A percentile compares a stretch with the other conserved stretches of the same genome.
Evolutionary conservation across 2,797 vertebrate species (phyloP).

Genomic region (Crypturellus tataupa): DNA sequence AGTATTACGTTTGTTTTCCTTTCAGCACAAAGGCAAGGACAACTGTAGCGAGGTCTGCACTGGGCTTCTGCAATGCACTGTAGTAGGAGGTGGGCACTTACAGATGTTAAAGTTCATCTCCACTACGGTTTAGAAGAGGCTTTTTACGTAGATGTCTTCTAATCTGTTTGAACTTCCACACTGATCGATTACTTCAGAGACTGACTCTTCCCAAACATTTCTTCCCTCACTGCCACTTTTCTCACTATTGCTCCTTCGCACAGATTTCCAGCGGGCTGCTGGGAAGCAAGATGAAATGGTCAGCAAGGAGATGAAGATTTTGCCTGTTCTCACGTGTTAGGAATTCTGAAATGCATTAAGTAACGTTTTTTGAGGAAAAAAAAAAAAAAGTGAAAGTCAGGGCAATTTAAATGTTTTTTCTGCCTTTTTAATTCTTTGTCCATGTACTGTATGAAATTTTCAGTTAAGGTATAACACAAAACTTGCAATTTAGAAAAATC

Average conservation of each 20-base stretch:
- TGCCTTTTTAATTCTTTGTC: not conserved
- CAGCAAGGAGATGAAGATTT: not conserved
- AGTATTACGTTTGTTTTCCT: not conserved
- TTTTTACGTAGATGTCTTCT: not conserved
- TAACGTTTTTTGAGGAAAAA: not conserved
- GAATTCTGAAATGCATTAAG: not conserved
- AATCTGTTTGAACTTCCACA: not conserved
- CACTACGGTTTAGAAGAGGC: not conserved
- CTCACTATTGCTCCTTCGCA: not conserved
- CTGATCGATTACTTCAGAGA: too few species aligned
- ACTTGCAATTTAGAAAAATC: not conserved
- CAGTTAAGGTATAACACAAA: not conserved
- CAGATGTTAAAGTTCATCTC: not conserved
- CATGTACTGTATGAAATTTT: not conserved
- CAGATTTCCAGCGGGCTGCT: not conserved
- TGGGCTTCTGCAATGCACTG: too few species aligned
- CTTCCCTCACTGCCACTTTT: not conserved
- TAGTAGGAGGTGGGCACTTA: not conserved
- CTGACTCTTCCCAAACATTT: not conserved
- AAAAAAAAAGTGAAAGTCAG: too few species aligned
- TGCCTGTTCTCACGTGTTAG: not conserved
- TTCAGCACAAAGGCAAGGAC: not conserved
- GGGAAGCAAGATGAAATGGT: not conserved
- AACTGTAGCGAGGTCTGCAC: not conserved
- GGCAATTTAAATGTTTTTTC: not conserved